These are phyloP conservation scores for Philonicus albiceps DNA, from an alignment of 2,888 invertebrate species.

Conservation along the genomic window DNA sequence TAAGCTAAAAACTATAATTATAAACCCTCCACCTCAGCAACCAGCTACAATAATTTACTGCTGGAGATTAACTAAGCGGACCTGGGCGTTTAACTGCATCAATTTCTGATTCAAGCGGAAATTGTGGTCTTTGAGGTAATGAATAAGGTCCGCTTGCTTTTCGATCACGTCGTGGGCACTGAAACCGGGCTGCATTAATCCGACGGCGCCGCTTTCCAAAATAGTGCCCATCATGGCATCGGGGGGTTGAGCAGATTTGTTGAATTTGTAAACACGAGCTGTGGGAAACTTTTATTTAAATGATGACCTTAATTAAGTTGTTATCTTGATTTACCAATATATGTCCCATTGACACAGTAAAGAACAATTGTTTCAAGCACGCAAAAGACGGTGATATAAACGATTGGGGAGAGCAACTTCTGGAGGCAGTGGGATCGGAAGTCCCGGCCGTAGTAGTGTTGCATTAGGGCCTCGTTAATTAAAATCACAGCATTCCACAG, in stretches of 20 bases:
- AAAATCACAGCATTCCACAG: slow-evolving; percentile 69
- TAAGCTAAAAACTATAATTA: background rate
- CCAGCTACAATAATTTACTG: background rate
- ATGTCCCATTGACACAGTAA: slow-evolving; percentile 64
- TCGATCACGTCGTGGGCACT: slow-evolving; percentile 70
- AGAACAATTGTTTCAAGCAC: slow-evolving; percentile 66
- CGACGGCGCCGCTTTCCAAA: slow-evolving; percentile 58
- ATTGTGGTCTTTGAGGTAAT: slow-evolving; percentile 74
- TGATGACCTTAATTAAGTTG: background rate
- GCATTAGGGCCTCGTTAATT: slow-evolving; percentile 67
- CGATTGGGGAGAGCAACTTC: slow-evolving; percentile 66
- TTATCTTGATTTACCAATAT: slow-evolving; percentile 63
- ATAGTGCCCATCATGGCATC: slow-evolving; percentile 69
- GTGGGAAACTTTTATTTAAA: background rate
- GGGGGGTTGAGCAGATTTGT: slow-evolving; percentile 67
- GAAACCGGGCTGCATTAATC: slow-evolving; percentile 64
- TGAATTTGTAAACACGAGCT: slow-evolving; percentile 71
- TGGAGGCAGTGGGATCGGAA: slow-evolving; percentile 66
- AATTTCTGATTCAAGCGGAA: slow-evolving; percentile 71
- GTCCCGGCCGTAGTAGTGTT: slow-evolving; percentile 67
- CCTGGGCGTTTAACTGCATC: slow-evolving; percentile 68
- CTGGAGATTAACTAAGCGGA: slow-evolving; percentile 54
- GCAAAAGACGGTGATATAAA: slow-evolving; percentile 68
- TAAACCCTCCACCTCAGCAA: background rate
- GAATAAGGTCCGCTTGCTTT: slow-evolving; percentile 74